Percentiles rank a stretch among this genome's conserved stretches.
These are phyloP conservation scores for Centropus bengalensis DNA, from an alignment of 2,113 vertebrate genomes.

Conservation along the genomic window DNA sequence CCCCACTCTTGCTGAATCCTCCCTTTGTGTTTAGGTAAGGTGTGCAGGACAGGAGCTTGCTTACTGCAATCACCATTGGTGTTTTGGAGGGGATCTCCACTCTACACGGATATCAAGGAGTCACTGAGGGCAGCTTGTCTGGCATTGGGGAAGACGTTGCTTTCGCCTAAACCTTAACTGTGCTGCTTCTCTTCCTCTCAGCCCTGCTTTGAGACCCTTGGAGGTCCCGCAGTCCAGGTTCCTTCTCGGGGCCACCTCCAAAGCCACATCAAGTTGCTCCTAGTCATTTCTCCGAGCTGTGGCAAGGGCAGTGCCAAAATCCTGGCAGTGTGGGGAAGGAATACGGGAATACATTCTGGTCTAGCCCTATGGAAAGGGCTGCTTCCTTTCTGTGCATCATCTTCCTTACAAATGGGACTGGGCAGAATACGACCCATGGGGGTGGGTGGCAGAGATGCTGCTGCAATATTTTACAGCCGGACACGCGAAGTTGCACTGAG, in stretches of 20 bases:
- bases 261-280: neutral
- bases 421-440: neutral
- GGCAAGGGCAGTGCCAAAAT: neutral
- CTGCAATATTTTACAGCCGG: neutral
- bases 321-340: neutral
- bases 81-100: neutral
- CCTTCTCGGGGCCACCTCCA: neutral
- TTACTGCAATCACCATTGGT: neutral
- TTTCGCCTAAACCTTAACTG: neutral
- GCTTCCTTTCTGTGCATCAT: neutral
- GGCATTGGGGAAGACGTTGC: neutral
- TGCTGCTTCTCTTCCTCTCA: neutral
- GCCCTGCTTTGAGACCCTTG: neutral
- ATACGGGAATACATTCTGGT: neutral
- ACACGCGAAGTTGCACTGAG: neutral
- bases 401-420: neutral
- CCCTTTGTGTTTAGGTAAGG: neutral
- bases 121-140: neutral
- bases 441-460: neutral
- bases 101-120: neutral
- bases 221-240: neutral
- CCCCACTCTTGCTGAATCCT: neutral
- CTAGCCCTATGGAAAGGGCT: neutral
- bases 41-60: rapidly evolving
- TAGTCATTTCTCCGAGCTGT: neutral